phyloP scores from a whole-genome alignment of 2,113 vertebrate genomes.

The Phaethon lepturus region DNA sequence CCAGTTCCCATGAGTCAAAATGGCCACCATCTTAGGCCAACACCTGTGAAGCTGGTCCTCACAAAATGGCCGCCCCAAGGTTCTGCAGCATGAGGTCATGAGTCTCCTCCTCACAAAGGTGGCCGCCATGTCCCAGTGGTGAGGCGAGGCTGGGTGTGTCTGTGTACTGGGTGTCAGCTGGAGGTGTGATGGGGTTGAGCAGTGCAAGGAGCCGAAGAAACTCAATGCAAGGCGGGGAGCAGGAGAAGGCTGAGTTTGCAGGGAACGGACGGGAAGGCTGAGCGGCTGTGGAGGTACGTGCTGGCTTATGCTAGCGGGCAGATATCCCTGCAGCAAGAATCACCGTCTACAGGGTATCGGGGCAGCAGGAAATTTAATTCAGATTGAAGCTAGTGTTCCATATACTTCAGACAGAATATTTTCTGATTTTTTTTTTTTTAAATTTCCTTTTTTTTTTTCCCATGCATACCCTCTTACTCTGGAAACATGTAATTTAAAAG shows the following conservation, averaged over 20 bases:
- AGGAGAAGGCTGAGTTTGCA: not conserved
- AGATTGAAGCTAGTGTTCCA: not conserved
- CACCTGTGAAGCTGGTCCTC: not conserved
- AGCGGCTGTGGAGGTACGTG: not conserved
- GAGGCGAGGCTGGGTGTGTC: accelerated
- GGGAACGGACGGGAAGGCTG: accelerated
- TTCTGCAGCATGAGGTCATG: accelerated
- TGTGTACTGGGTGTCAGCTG: not conserved
- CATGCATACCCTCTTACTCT: not conserved
- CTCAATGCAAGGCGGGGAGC: accelerated
- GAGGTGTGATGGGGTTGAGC: not conserved
- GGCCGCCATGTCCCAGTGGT: accelerated
- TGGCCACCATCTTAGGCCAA: not conserved
- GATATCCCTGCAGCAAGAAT: not conserved
- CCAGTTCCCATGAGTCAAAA: not conserved
- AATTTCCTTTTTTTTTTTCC: not conserved
- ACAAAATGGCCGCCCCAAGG: not conserved
- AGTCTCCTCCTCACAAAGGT: not conserved
- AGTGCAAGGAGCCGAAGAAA: accelerated
- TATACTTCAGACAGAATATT: not conserved
- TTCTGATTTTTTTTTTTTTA: not conserved
- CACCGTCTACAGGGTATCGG: not conserved
- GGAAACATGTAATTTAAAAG: conserved; percentile 22
- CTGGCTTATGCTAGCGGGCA: accelerated
- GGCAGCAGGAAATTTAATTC: not conserved